These are phyloP conservation scores for Stenoptilia bipunctidactyla DNA, from an alignment of 2,888 invertebrate species.

Conservation along the genomic window DNA sequence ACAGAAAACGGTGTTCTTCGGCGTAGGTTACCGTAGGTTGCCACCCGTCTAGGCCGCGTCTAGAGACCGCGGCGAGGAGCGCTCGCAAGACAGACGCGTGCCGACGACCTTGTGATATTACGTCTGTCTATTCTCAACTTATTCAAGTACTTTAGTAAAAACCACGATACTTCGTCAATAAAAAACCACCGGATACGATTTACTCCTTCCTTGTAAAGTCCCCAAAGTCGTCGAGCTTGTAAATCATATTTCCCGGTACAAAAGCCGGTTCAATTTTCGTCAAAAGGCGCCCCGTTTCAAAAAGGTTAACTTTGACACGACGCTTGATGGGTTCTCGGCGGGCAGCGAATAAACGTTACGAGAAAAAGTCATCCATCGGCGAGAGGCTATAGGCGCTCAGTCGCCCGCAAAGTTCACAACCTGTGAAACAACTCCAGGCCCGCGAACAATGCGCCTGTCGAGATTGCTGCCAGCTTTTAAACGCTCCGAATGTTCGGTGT, in stretches of 20 bases:
- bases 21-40: conserved; percentile 18
- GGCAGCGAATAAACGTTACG: conserved; percentile 9
- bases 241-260: too few species aligned
- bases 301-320: conserved; percentile 11
- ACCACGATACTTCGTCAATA: too few species aligned
- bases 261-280: conserved; percentile 3
- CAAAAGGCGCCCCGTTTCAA: conserved; percentile 12
- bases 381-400: conserved; percentile 17
- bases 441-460: conserved; percentile 32
- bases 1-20: conserved; percentile 3
- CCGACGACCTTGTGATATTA: conserved; percentile 23
- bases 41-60: conserved; percentile 41
- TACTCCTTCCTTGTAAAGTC: too few species aligned
- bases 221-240: too few species aligned
- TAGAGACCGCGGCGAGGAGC: conserved; percentile 29
- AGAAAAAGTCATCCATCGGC: conserved; percentile 16
- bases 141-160: too few species aligned
- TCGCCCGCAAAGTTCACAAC: conserved; percentile 32
- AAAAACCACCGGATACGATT: too few species aligned
- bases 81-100: conserved; percentile 18
- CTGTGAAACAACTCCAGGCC: conserved; percentile 31
- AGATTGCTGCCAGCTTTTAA: conserved; percentile 42
- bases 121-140: too few species aligned
- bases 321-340: conserved; percentile 2
- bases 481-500: conserved; percentile 31